Evolutionary conservation across 2,113 vertebrate species (phyloP), one percentile per base, ranked within the genome.

Genomic region (Elaphurus davidianus): DNA sequence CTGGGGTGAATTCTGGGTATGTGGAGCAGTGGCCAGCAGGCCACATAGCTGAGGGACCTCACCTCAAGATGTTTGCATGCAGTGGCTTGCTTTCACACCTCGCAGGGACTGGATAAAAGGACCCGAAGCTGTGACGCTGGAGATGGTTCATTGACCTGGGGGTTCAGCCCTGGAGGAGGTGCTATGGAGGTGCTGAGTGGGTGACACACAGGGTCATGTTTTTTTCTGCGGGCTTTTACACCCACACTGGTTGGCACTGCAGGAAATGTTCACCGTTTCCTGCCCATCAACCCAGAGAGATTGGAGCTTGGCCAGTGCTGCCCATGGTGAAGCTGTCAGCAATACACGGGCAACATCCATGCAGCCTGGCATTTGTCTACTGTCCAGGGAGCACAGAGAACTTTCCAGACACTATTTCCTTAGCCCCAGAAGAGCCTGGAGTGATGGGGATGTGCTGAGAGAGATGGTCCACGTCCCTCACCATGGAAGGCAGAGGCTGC

Each of bases 321-420:
- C 33, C 10, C 47, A 64, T 0, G 0, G 40, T 17, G 33, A 62
- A 76, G 33, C 7, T n/a, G 6, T 3, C 1, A 14, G 27, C 4
- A 16, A n/a, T 8, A 1, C 3, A 1, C 1, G 10, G 36, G 40
- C 36, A 54, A 15, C 5, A 25, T 7, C 25, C 50, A 17, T 8
- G 71, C 7, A 1, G 21, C n/a, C 19, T 13, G 30, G 8, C 0
- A 25, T 30, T 54, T 45, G 4, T 45, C 7, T 62, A 52, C 36
- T 36, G 33, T 90, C 33, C 16, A 36, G 87, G 45, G 40, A 60
- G 23, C 23, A 1, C 9, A 6, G 8, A 96, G 40, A 83, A 45
- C 27, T 91, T 43, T 79, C 45, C 36, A 60, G 47, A 45, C 0
- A 19, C 30, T 54, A 28, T 19, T 86, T 83, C 45, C 27, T 67